Evolutionary conservation across 1,140 invertebrate genomes (phyloP).

Genomic region (Drosophila orosa): DNA sequence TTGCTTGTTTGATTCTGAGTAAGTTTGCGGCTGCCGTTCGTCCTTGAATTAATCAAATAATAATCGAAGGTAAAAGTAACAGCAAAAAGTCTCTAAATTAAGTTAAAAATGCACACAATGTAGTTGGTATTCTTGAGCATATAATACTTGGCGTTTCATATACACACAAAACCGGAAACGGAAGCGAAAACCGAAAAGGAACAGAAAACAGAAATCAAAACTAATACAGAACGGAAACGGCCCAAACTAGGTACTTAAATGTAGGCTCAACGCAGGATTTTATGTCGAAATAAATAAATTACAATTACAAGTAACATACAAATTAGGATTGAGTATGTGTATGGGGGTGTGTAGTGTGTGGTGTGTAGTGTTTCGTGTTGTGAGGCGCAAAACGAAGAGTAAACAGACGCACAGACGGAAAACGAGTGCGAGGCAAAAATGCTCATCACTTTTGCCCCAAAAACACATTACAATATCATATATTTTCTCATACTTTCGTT

Average conservation of each 20-base stretch:
- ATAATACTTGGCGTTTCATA: conserved; percentile 70
- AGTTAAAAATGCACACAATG: conserved; percentile 67
- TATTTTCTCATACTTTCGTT: conserved; percentile 48
- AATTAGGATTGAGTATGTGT: conserved; percentile 71
- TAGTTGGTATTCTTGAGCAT: conserved; percentile 66
- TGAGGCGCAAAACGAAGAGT: conserved; percentile 48
- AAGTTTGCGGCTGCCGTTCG: conserved; percentile 54
- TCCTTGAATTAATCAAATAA: conserved; percentile 16
- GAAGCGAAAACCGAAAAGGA: conserved; percentile 28
- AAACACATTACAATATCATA: conserved; percentile 69
- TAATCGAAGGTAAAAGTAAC: conserved; percentile 24
- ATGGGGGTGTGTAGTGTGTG: conserved; percentile 22
- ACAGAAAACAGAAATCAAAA: conserved; percentile 27
- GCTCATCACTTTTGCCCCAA: conserved; percentile 48
- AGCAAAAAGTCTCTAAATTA: conserved; percentile 41
- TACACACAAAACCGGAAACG: conserved; percentile 39
- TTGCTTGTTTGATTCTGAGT: conserved; percentile 80
- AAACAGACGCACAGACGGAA: conserved; percentile 65
- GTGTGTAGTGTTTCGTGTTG: conserved; percentile 21
- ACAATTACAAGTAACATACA: conserved; percentile 75
- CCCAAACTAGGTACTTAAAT: conserved; percentile 29
- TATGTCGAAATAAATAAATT: conserved; percentile 70
- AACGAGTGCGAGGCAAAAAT: conserved; percentile 67
- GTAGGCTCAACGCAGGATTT: conserved; percentile 19
- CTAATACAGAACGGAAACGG: conserved; percentile 19